Evolutionary conservation across 2,888 invertebrate species (phyloP), one percentile per base, ranked within the genome.

Genomic region (Bellardia bayeri): DNA sequence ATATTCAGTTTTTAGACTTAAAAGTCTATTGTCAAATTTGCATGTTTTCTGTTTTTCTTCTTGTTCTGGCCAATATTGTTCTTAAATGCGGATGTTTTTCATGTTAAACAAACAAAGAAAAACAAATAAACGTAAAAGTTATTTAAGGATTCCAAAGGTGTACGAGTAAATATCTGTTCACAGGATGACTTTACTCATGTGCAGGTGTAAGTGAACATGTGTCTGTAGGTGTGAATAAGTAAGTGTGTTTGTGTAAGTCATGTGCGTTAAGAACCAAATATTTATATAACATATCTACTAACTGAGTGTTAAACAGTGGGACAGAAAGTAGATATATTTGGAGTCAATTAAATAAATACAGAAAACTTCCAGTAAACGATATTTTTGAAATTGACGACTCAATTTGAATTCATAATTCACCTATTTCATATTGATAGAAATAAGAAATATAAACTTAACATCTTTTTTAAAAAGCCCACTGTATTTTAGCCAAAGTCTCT

Each of bases 71-170:
- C 63, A 63, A 49, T 4, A 64, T 61, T 61, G 23, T 58, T 45
- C 30, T 42, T 74, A 54, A 51, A 33, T 14, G n/a, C 5, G n/a
- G 14, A 33, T 64, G 61, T 76, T 76, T 64, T 64, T 4, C 4
- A 49, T 33, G 63, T 75, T 2, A 69, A 63, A 61, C 2, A 37
- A 63, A 74, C 56, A 76, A 54, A 58, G 11, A 61, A 75, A 6
- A 61, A 6, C 0, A n/a, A 37, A n/a, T 37, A 61, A 66, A 66
- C 6, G 9, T 69, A 63, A 33, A 69, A 56, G 63, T 61, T 40
- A 40, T 63, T 84, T 82, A 69, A 63, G 58, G 2, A 85, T 84
- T 78, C 74, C 13, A 23, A 81, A 84, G 63, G 78, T 82, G 81
- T 78, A 69, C 74, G 54, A 33, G 51, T 23, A 51, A 6, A 13